Base-by-base conservation (phyloP, 2,113 vertebrate genomes). In the Lutjanus erythropterus region DNA sequence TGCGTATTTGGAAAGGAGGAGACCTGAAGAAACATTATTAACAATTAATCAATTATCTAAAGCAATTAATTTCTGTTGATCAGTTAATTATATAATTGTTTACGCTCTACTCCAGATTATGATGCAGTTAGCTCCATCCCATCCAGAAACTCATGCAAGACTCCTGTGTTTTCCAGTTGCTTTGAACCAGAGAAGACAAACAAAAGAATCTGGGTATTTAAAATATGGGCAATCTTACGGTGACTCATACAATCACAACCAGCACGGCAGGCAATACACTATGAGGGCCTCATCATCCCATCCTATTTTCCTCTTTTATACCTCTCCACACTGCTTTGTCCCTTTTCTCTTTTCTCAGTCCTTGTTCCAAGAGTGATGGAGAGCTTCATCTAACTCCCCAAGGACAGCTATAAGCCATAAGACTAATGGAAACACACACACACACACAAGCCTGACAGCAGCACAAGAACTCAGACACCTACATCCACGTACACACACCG, bases 291-390 rank as follows among this genome's bases (percentile, higher is more conserved):
- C 41, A 66, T 85, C 78, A 83, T 71, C 50, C 61, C 37, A 49
- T 80, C 56, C 69, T 44, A 69, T 84, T 79, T 67, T 65, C 52
- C 70, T 77, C 44, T 62, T 65, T 68, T 37, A 44, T 41, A 53
- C 14, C 56, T 61, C 56, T 71, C 72, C 78, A 46, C 66, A 29
- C 31, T 61, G 31, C 47, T 60, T 12, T 64, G 56, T 74, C 72
- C 27, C 65, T 80, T 83, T 78, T 49, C 62, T 72, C 69, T 77
- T 42, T 35, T 55, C 81, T 81, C 55, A 52, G 70, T 81, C 84
- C 78, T 87, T 82, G 56, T 76, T 91, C 62, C 25, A 52, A 33
- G 52, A 71, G 81, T 92, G 84, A 94, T 89, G 46, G 69, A 91
- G 70, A 80, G 70, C 79, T 83, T 78, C 80, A 81, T 90, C 81